These are phyloP conservation scores for Drosophila tani DNA, from an alignment of 1,140 invertebrate species.

Conservation along the genomic window DNA sequence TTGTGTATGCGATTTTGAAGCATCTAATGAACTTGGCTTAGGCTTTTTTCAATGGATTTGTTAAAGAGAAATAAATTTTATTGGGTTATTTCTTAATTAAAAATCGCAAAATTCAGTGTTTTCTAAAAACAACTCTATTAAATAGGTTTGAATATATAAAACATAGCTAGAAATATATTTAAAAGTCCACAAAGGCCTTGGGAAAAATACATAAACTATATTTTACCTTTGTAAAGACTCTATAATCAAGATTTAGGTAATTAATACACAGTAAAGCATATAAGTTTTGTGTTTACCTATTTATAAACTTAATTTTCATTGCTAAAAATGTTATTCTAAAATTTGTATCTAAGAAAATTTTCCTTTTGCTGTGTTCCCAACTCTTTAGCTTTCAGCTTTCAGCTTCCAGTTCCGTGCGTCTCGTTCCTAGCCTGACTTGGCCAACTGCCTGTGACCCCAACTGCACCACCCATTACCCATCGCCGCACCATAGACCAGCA, in stretches of 20 bases:
- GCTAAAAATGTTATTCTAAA: neutral
- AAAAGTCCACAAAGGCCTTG: too few relatives aligned
- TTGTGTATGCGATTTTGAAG: slow-evolving; percentile 8
- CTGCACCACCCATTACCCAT: neutral
- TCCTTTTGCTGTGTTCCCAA: neutral
- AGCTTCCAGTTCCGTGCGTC: slow-evolving; percentile 39
- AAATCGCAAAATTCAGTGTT: too few relatives aligned
- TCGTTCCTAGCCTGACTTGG: slow-evolving; percentile 42
- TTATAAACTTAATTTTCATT: neutral
- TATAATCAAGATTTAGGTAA: neutral
- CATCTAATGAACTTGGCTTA: slow-evolving; percentile 8
- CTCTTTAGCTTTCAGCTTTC: slow-evolving; percentile 23
- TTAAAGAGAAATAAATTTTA: neutral
- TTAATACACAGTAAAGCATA: too few relatives aligned
- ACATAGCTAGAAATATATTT: too few relatives aligned
- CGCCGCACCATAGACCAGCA: neutral
- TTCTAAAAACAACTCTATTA: too few relatives aligned
- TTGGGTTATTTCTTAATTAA: too few relatives aligned
- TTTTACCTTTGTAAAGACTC: too few relatives aligned
- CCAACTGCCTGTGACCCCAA: slow-evolving; percentile 12
- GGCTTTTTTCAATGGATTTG: slow-evolving; percentile 3
- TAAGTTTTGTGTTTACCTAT: neutral
- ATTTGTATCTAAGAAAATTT: neutral
- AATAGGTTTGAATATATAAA: too few relatives aligned
- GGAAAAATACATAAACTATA: too few relatives aligned